A percentile compares a stretch with the other conserved stretches of the same genome.
phyloP scores from a whole-genome alignment of 2,888 invertebrate species.

The Marronus borbonicus region DNA sequence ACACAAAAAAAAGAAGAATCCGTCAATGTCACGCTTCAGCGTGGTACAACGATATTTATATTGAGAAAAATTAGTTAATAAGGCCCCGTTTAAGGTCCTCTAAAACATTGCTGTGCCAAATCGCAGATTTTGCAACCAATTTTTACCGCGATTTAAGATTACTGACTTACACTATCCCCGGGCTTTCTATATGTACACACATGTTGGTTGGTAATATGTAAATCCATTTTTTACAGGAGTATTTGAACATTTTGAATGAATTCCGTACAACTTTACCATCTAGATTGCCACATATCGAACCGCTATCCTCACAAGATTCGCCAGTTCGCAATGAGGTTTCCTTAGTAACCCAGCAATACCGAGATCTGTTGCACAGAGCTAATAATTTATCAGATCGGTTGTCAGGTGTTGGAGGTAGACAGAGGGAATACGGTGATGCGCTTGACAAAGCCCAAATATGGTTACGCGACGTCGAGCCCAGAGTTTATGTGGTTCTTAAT shows the following conservation, averaged over 20 bases:
- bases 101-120: too few species aligned
- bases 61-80: too few species aligned
- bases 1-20: too few species aligned
- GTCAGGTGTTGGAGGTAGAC: constrained; percentile 84
- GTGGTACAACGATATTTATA: too few species aligned
- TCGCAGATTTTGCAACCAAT: too few species aligned
- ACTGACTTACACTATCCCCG: too few species aligned
- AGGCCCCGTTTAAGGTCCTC: too few species aligned
- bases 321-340: constrained; percentile 86
- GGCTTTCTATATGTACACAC: too few species aligned
- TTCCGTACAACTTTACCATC: constrained; percentile 89
- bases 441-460: constrained; percentile 86
- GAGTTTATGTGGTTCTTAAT: constrained; percentile 82
- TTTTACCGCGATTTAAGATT: too few species aligned
- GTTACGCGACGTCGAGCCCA: constrained; percentile 85
- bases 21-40: too few species aligned
- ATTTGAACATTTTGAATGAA: constrained; percentile 86
- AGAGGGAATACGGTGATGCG: constrained; percentile 86
- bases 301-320: constrained; percentile 79
- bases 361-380: constrained; percentile 86
- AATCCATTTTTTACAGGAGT: constrained; percentile 74
- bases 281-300: constrained; percentile 85
- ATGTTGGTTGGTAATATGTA: too few species aligned
- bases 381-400: constrained; percentile 88
- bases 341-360: constrained; percentile 84